Evolutionary conservation across 2,888 invertebrate genomes (phyloP), one percentile per base, ranked within the genome.

Genomic region (Xestia rhomboidea): DNA sequence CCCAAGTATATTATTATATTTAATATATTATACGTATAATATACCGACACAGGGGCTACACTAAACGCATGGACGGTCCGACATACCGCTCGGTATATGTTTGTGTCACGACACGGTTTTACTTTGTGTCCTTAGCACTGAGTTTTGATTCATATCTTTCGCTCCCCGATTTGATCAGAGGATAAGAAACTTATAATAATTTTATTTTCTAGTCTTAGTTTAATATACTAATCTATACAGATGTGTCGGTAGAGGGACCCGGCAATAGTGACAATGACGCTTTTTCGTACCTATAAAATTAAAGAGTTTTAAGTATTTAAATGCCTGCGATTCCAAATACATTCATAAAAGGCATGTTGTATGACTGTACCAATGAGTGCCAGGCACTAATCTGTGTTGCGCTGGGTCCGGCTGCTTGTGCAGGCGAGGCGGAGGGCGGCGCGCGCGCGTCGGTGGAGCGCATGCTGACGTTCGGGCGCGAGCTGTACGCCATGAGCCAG

Each of bases 381-480:
- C 57, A 27, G 15, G 13, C 57, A 57, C 13, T 57, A 27, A 57
- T 57, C 57, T 27, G 57, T 57, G 27, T 7, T 27, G 27, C 4
- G 34, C 34, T 5, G 5, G 34, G 34, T 34, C 34, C n/a, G n/a
- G n/a, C n/a, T n/a, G n/a, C n/a, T n/a, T n/a, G n/a, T n/a, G n/a
- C 27, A 27, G 66, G 86, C 86, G 92, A 91, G 10, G 82, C 85
- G 63, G 90, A 90, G 1, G 70, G 83, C 77, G 97, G 98, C 60
- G 97, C 97, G 90, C 98, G 98, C 91, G 97, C 98, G 75, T 99
- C 99, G 21, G 98, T 99, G 85, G 99, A 99, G 95, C 98, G 98
- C 90, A 99, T 99, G 98, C 97, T 99, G 88, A 98, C 99, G 92
- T 99, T 99, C 95, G 99, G 99, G 34, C 98, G 98, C 89, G 99